Percentiles rank a stretch among this genome's conserved stretches.
These are phyloP conservation scores for Lepidocyrtinus sp. DNA, from an alignment of 2,888 invertebrate genomes.

Conservation along the genomic window DNA sequence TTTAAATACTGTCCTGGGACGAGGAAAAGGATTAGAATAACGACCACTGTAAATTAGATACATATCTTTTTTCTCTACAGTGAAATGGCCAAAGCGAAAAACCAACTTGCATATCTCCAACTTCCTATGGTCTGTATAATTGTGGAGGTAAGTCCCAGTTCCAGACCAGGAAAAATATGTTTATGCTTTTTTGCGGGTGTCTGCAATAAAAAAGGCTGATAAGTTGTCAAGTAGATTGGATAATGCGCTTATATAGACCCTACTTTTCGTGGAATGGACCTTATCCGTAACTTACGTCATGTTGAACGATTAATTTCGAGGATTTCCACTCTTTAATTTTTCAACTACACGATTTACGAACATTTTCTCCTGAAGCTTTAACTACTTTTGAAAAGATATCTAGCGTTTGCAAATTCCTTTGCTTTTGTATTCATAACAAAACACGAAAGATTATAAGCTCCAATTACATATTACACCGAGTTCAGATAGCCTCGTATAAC, in stretches of 20 bases:
- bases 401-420: neutral
- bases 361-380: neutral
- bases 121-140: neutral
- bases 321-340: no score
- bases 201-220: conserved; percentile 24
- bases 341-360: neutral
- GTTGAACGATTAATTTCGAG: no score
- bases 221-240: conserved; percentile 27
- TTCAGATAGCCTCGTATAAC: conserved; percentile 4
- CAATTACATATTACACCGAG: neutral
- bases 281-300: no score
- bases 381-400: neutral
- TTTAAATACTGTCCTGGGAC: conserved; percentile 47
- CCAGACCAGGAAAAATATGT: neutral
- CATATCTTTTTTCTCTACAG: conserved; percentile 32
- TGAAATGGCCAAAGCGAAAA: no score
- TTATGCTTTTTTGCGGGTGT: neutral
- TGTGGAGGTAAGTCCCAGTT: neutral
- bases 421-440: neutral
- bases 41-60: conserved; percentile 52
- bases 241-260: neutral
- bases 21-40: neutral
- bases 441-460: neutral
- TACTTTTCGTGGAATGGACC: neutral
- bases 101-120: neutral